phyloP scores from a whole-genome alignment of 2,888 invertebrate species.

The Notodonta ziczac region DNA sequence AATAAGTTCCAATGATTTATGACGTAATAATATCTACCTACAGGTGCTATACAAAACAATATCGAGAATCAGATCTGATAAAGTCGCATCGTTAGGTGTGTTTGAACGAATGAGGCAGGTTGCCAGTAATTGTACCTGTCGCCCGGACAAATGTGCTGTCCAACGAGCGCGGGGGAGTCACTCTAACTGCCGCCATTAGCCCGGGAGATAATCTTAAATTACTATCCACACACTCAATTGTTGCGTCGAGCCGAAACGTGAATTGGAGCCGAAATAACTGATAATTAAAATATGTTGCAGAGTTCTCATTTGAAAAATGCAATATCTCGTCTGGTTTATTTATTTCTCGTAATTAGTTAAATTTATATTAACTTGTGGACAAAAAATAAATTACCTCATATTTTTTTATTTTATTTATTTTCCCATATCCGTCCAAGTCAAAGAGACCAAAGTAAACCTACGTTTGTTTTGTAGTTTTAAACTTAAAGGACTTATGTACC shows the following conservation, averaged over 20 bases:
- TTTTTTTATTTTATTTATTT: too few relatives aligned
- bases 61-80: slow-evolving; percentile 36
- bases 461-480: not conserved
- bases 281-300: not conserved
- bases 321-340: not conserved
- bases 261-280: not conserved
- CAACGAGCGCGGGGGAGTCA: slow-evolving; percentile 71
- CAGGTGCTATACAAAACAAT: slow-evolving; percentile 41
- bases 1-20: not conserved
- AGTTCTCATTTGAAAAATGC: not conserved
- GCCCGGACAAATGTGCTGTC: slow-evolving; percentile 73
- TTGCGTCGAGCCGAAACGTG: slow-evolving; percentile 31
- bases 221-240: slow-evolving; percentile 53
- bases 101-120: slow-evolving; percentile 67
- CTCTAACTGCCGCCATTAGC: slow-evolving; percentile 72
- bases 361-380: too few relatives aligned
- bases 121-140: slow-evolving; percentile 79
- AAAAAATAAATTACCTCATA: not conserved
- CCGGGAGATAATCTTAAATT: slow-evolving; percentile 68
- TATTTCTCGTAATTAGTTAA: too few relatives aligned
- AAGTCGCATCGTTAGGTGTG: slow-evolving; percentile 64
- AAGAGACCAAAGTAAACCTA: slow-evolving; percentile 1
- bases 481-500: not conserved
- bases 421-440: slow-evolving; percentile 1
- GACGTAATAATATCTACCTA: not conserved